Percentiles rank a stretch among this genome's conserved stretches.
These are phyloP conservation scores for Equus quagga DNA, from an alignment of 2,113 vertebrate genomes.

Conservation along the genomic window DNA sequence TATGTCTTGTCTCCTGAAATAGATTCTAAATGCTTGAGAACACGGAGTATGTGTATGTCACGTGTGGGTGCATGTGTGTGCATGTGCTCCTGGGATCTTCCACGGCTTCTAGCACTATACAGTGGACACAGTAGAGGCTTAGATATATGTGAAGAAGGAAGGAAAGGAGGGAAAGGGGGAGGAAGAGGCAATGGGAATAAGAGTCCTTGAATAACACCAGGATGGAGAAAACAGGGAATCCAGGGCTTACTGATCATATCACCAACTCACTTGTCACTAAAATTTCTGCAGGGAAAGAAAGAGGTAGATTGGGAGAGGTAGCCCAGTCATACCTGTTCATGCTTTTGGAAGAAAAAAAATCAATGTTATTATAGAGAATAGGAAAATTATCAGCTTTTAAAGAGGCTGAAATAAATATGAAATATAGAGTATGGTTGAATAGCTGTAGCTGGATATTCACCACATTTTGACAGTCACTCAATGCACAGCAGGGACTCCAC, in stretches of 20 bases:
- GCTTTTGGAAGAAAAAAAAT: not conserved
- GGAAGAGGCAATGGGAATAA: not conserved
- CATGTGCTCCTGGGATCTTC: not conserved
- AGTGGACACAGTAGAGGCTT: not conserved
- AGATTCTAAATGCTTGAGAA: conserved; percentile 1
- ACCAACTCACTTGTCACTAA: not conserved
- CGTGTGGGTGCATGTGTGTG: not conserved
- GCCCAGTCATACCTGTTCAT: not conserved
- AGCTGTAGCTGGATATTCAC: not conserved
- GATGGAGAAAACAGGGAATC: not conserved
- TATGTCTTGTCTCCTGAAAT: not conserved
- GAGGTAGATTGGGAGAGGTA: not conserved
- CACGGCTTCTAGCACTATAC: not conserved
- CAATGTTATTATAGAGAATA: not conserved
- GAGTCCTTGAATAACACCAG: not conserved
- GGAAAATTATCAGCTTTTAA: not conserved
- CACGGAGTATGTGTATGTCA: not conserved
- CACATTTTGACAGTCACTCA: not conserved
- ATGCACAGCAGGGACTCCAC: not conserved
- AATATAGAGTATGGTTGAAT: not conserved
- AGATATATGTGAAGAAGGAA: not conserved
- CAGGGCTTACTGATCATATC: not conserved
- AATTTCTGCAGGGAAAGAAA: not conserved
- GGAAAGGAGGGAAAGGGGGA: not conserved
- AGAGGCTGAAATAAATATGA: not conserved